phyloP scores from a whole-genome alignment of 92 coral and sea anemone species.

The Palythoa caribaeorum region DNA sequence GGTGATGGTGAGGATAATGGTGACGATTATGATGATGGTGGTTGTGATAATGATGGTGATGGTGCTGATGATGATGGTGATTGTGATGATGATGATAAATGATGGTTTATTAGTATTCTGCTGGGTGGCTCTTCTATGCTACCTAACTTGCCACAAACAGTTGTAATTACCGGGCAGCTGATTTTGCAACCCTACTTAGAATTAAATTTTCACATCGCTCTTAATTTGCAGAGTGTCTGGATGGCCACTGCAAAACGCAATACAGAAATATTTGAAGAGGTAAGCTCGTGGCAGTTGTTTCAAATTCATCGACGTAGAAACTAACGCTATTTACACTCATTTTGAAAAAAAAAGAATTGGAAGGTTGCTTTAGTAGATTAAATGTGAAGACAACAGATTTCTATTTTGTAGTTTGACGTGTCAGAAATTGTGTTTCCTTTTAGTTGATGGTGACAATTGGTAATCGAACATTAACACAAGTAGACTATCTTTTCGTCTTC shows the following conservation, averaged over 20 bases:
- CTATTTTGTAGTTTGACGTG: too few species aligned
- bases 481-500: too few species aligned
- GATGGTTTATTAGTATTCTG: too few species aligned
- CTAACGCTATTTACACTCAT: too few species aligned
- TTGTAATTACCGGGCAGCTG: too few species aligned
- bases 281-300: not conserved
- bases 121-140: too few species aligned
- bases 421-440: too few species aligned
- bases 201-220: not conserved
- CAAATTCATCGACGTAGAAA: not conserved
- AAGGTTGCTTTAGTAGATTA: not conserved
- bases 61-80: not conserved
- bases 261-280: slow-evolving; percentile 91
- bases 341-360: not conserved
- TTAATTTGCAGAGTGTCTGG: slow-evolving; percentile 78
- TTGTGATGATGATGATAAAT: not conserved
- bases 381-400: not conserved
- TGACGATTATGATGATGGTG: not conserved
- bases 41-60: not conserved
- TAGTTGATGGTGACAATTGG: too few species aligned
- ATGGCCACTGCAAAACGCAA: slow-evolving; percentile 80
- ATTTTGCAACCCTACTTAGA: too few species aligned
- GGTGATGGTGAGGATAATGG: not conserved
- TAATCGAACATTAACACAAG: too few species aligned
- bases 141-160: too few species aligned